These are phyloP conservation scores for Cataglyphis rosenhaueri DNA, from an alignment of 2,888 invertebrate genomes.

Conservation along the genomic window DNA sequence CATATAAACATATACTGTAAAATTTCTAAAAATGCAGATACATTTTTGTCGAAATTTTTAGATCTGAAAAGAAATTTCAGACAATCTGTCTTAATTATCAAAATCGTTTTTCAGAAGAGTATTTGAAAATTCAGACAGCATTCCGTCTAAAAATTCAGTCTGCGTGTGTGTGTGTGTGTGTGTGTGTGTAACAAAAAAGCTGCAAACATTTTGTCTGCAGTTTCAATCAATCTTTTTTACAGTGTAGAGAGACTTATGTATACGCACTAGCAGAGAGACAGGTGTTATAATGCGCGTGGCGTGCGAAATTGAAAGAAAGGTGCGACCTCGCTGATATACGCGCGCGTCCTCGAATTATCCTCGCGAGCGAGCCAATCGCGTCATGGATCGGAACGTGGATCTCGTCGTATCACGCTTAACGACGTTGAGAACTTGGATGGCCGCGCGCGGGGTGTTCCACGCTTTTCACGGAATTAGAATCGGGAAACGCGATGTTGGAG, in stretches of 20 bases:
- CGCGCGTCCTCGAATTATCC: constrained; percentile 3
- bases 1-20: neutral
- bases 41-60: no score
- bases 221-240: no score
- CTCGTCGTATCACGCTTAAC: constrained; percentile 6
- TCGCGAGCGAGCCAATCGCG: neutral
- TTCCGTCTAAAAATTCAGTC: no score
- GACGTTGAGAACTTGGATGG: neutral
- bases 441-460: neutral
- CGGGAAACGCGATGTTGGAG: constrained; percentile 53
- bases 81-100: no score
- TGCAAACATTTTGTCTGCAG: no score
- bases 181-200: no score
- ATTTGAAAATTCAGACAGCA: no score
- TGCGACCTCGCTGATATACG: neutral
- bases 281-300: neutral
- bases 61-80: no score
- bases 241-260: neutral
- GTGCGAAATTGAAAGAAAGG: constrained; percentile 2
- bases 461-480: constrained; percentile 54
- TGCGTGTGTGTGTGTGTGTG: no score
- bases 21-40: no score
- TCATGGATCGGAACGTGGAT: neutral
- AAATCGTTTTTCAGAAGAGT: no score
- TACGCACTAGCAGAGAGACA: neutral